Conservation (phyloP, 1,140 invertebrate genomes). For the Phymastichus coffea region DNA sequence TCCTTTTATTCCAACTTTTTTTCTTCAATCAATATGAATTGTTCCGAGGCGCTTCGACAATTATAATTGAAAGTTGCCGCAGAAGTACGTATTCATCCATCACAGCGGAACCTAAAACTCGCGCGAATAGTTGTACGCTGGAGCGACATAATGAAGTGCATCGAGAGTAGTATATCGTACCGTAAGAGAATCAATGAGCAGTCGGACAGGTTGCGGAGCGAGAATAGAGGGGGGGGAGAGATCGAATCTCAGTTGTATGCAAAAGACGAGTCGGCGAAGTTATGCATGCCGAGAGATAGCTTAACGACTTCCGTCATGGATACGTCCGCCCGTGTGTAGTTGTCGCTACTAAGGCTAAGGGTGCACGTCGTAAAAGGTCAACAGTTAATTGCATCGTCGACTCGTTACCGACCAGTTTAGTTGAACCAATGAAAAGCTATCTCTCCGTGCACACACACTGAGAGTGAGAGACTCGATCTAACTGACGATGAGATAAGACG, state of each 20-base stretch:
- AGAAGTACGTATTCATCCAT: not conserved
- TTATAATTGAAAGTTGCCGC: not conserved
- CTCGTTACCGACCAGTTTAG: slow-evolving; percentile 7
- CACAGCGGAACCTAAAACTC: not conserved
- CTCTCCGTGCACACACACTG: no score
- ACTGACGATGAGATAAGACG: no score
- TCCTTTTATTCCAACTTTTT: no score
- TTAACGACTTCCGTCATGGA: slow-evolving; percentile 23
- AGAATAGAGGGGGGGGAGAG: not conserved
- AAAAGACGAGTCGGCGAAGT: no score
- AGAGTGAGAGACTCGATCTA: not conserved
- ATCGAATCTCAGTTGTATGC: slow-evolving; percentile 16
- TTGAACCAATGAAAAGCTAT: slow-evolving; percentile 12
- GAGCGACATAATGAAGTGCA: no score
- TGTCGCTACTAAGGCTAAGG: not conserved
- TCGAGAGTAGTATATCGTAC: no score
- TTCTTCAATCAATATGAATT: no score
- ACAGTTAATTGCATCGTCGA: slow-evolving; percentile 22
- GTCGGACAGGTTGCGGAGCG: slow-evolving; percentile 11
- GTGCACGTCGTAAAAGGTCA: slow-evolving; percentile 16
- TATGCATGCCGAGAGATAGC: slow-evolving; percentile 17
- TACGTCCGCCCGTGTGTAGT: no score
- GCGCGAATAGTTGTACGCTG: not conserved
- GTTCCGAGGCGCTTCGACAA: no score
- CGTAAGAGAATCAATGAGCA: slow-evolving; percentile 23